A percentile compares a stretch with the other conserved stretches of the same genome.
These are phyloP conservation scores for Barbus barbus DNA, from an alignment of 2,113 vertebrate genomes.

Conservation along the genomic window DNA sequence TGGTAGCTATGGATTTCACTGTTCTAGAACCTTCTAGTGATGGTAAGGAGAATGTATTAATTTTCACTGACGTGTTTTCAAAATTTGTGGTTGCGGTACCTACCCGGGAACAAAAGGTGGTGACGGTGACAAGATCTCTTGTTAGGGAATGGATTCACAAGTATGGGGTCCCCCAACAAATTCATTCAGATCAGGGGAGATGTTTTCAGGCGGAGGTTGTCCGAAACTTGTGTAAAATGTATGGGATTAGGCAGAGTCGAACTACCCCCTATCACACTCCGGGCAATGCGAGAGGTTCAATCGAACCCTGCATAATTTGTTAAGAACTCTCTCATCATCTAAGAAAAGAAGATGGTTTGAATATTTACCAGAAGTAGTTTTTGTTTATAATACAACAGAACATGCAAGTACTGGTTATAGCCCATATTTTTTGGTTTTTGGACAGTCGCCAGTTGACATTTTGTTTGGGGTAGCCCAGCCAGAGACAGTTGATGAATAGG, in stretches of 20 bases:
- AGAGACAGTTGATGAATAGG: neutral
- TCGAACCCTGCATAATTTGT: neutral
- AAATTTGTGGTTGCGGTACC: too few relatives aligned
- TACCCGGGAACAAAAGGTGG: neutral
- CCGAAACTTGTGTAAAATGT: neutral
- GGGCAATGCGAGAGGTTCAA: neutral
- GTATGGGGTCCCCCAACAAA: neutral
- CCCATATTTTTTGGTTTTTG: neutral
- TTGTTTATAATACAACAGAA: neutral
- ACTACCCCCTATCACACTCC: neutral
- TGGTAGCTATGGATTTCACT: too few relatives aligned
- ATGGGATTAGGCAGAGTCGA: neutral
- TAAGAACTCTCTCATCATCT: neutral
- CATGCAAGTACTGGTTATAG: constrained; percentile 1
- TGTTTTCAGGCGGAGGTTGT: neutral
- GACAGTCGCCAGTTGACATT: neutral
- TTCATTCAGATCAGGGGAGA: neutral
- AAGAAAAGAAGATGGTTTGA: neutral
- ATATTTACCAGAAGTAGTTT: neutral
- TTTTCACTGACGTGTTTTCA: too few relatives aligned
- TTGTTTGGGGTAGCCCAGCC: neutral
- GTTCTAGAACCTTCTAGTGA: too few relatives aligned
- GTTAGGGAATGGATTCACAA: neutral
- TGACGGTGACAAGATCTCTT: neutral
- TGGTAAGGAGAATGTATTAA: too few relatives aligned